A percentile compares a stretch with the other conserved stretches of the same genome.
These are phyloP conservation scores for Pocillopora meandrina DNA, from an alignment of 92 coral and sea anemone genomes.

Conservation along the genomic window DNA sequence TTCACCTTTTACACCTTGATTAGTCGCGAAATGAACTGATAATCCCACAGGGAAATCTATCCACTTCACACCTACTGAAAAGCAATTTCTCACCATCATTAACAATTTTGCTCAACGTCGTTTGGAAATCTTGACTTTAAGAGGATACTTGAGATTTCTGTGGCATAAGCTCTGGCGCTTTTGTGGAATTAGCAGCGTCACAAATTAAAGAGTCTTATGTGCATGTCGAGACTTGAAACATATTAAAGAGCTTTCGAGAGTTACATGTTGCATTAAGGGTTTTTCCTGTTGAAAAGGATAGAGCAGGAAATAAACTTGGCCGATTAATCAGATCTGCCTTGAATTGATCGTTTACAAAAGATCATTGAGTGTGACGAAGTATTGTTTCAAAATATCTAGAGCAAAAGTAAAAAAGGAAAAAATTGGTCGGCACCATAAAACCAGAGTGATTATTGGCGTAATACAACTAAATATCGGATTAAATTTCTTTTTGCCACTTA, in stretches of 20 bases:
- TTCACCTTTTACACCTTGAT: too few relatives aligned
- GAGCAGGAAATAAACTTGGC: neutral
- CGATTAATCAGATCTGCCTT: constrained; percentile 23
- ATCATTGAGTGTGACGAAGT: constrained; percentile 34
- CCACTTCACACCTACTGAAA: constrained; percentile 6
- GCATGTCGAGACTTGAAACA: neutral
- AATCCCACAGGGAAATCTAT: constrained; percentile 26
- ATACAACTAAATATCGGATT: neutral
- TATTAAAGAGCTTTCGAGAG: neutral
- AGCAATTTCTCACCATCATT: too few relatives aligned
- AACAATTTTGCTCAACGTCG: too few relatives aligned
- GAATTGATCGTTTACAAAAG: constrained; percentile 6
- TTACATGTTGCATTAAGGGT: neutral
- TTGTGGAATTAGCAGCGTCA: too few relatives aligned
- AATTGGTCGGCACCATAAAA: constrained; percentile 16
- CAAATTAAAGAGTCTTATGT: too few relatives aligned
- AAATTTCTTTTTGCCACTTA: neutral
- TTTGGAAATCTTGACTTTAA: too few relatives aligned
- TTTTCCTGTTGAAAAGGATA: neutral
- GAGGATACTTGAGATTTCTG: too few relatives aligned
- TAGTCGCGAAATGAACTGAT: neutral
- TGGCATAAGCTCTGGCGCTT: too few relatives aligned
- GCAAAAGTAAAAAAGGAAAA: neutral
- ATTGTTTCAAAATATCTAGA: constrained; percentile 27
- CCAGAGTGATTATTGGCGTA: constrained; percentile 25